A percentile compares a stretch with the other conserved stretches of the same genome.
phyloP scores from a whole-genome alignment of 2,797 vertebrate species.

The Pipistrellus kuhlii region DNA sequence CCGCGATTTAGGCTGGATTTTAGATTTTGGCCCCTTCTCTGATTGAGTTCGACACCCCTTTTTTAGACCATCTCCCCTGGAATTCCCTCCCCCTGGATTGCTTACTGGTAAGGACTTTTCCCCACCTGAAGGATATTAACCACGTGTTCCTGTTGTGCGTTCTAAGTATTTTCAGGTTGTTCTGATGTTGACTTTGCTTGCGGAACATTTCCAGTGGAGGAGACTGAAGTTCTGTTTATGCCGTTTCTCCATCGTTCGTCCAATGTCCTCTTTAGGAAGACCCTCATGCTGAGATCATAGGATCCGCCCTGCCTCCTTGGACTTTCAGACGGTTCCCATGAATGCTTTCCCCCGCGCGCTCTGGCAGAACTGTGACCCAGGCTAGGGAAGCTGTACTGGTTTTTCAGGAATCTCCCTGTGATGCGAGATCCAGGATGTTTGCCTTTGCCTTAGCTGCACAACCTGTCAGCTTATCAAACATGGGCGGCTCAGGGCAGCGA shows the following conservation, averaged over 20 bases:
- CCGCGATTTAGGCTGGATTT: too few relatives aligned
- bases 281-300: not conserved
- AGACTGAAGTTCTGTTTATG: not conserved
- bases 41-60: too few relatives aligned
- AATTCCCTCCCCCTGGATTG: not conserved
- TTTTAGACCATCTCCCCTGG: not conserved
- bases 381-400: not conserved
- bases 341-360: not conserved
- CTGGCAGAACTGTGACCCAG: not conserved
- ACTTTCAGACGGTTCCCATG: not conserved
- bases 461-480: not conserved
- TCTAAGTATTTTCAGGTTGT: conserved; percentile 5
- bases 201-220: not conserved
- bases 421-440: not conserved
- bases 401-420: not conserved
- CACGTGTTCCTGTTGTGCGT: not conserved
- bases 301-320: not conserved
- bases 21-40: too few relatives aligned
- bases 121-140: not conserved
- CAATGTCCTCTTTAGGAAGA: not conserved
- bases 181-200: not conserved
- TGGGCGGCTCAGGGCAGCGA: not conserved
- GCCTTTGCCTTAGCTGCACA: not conserved
- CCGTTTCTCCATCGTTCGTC: not conserved
- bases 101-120: not conserved